Base-by-base conservation (phyloP, 1,140 invertebrate species). In the Caenorhabditis briggsae region DNA sequence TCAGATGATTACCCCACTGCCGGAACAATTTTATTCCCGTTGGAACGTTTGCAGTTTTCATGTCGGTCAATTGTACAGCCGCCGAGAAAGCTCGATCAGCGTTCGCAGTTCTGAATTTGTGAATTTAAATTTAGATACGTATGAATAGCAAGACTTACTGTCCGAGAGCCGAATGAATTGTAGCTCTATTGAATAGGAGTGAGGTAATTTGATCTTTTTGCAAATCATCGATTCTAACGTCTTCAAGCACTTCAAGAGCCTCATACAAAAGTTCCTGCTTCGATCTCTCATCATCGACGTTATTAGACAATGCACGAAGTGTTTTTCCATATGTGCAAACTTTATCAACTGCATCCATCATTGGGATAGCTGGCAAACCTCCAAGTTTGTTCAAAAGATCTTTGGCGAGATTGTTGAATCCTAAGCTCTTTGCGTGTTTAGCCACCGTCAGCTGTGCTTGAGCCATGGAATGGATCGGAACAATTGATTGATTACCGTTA, bases 401-500 rank as follows among this genome's bases (percentile, higher is more conserved):
- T 43, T 56, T 82, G 41, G 85, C 55, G 9, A 86, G 41, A 8
- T 86, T 70, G 33, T 86, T n/a, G 56, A 70, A 56, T 5, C 78
- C 53, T 7, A 82, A 20, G 23, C 20, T 46, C 56, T 64, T 82
- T 11, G 74, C 74, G 7, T 70, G 64, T 55, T 55, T 58, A 8
- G 85, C 85, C 8, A 82, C 59, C 3, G 16, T 16, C 7, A 86
- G 20, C 25, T 82, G 74, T 11, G 64, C 85, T 59, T 58, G 53
- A 33, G 85, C 85, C 46, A 58, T 58, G 2, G 85, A 86, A 20
- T 86, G 85, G 58, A 82, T 74, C 14, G 85, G 85, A 53, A 86
- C 55, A 55, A 86, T 86, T 18, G 58, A 56, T 23, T 82, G 85
- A 23, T 78, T 78, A n/a, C 64, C 43, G 78, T 33, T 61, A 1